Evolutionary conservation across 2,113 vertebrate genomes (phyloP).

Genomic region (Pampusana beccarii): DNA sequence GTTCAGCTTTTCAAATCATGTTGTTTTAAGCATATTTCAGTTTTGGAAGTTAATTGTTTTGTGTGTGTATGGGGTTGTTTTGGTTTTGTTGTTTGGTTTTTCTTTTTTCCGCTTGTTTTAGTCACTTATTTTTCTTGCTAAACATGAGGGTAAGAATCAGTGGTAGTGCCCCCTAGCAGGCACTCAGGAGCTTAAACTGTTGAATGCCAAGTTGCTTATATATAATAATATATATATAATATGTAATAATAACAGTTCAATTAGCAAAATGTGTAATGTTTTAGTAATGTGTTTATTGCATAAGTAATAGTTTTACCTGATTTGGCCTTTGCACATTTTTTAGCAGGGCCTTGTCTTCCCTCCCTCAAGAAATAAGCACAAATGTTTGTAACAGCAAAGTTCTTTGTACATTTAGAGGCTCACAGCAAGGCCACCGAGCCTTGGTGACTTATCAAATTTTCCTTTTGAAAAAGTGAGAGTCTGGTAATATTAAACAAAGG

Average conservation of each 20-base stretch:
- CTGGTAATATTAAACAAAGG: neutral
- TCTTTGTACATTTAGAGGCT: neutral
- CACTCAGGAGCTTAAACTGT: neutral
- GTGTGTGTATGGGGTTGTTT: neutral
- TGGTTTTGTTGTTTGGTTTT: neutral
- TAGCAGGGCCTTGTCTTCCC: neutral
- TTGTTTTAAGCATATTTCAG: neutral
- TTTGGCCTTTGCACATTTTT: neutral
- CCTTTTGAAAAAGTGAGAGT: neutral
- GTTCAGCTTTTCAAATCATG: neutral
- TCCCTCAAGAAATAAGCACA: neutral
- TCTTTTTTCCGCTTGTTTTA: neutral
- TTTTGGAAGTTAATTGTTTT: neutral
- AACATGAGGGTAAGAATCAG: neutral
- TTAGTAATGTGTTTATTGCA: neutral
- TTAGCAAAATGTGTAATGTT: neutral
- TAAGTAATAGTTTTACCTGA: neutral
- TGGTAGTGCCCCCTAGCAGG: neutral
- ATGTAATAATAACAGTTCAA: neutral
- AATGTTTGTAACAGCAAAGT: neutral
- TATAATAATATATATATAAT: neutral
- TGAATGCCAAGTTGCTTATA: neutral
- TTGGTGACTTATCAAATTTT: neutral
- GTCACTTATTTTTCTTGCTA: neutral
- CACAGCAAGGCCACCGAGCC: neutral